Evolutionary conservation across 2,888 invertebrate genomes (phyloP).

Genomic region (Cremastinae sp.): DNA sequence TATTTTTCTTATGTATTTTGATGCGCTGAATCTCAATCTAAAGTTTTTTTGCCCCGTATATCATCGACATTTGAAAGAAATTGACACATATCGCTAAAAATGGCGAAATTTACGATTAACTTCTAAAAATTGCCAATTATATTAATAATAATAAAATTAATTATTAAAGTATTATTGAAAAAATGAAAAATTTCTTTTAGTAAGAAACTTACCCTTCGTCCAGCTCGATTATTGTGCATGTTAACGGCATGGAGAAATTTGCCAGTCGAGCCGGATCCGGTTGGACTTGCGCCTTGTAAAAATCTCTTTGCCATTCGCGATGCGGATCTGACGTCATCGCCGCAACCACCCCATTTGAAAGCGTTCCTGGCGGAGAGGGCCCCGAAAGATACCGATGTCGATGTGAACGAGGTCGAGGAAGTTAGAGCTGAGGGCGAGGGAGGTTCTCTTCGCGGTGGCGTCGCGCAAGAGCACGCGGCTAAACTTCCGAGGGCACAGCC

Average conservation of each 20-base stretch:
- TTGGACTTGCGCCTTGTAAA: slow-evolving; percentile 83
- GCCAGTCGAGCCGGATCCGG: slow-evolving; percentile 72
- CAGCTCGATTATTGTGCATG: slow-evolving; percentile 89
- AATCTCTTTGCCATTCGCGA: slow-evolving; percentile 87
- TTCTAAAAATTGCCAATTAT: no score
- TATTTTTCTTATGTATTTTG: no score
- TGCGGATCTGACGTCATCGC: slow-evolving; percentile 89
- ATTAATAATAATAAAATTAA: no score
- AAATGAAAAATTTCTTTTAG: no score
- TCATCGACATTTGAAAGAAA: no score
- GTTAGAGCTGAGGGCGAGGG: slow-evolving; percentile 79
- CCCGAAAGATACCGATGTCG: slow-evolving; percentile 72
- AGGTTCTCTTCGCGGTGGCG: slow-evolving; percentile 85
- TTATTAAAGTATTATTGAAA: no score
- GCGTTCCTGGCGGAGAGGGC: slow-evolving; percentile 81
- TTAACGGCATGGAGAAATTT: slow-evolving; percentile 86
- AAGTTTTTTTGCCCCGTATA: no score
- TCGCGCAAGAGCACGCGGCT: slow-evolving; percentile 89
- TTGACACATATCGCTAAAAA: no score
- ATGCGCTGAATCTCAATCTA: no score
- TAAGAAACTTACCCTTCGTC: slow-evolving; percentile 88
- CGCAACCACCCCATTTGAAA: slow-evolving; percentile 94
- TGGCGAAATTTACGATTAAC: no score
- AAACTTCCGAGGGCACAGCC: slow-evolving; percentile 89
- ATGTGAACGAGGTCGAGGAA: slow-evolving; percentile 72